Percentiles rank a stretch among this genome's conserved stretches.
Evolutionary conservation across 2,888 invertebrate species (phyloP).

Genomic region (Caenorhabditis becei): DNA sequence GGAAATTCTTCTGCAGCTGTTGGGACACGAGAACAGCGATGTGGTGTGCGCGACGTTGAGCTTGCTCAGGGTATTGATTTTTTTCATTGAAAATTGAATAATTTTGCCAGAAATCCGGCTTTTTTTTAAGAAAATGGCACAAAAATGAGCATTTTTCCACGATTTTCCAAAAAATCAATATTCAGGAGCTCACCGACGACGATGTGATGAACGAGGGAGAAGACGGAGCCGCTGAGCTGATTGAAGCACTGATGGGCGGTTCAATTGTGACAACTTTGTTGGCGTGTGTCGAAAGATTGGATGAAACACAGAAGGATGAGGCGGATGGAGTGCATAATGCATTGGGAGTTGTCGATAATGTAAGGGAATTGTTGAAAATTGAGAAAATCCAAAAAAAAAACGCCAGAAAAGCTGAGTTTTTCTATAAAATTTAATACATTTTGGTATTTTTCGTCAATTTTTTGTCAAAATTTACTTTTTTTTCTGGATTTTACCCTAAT

Average conservation of each 20-base stretch:
- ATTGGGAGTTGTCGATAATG: conserved; percentile 93
- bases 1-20: conserved; percentile 91
- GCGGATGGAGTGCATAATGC: conserved; percentile 95
- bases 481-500: not conserved
- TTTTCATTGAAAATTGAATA: not conserved
- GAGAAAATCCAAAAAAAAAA: not conserved
- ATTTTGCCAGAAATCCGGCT: not conserved
- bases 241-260: conserved; percentile 91
- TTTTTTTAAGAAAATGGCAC: not conserved
- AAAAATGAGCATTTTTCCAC: no score
- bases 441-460: no score
- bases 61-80: conserved; percentile 83
- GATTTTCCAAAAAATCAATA: conserved; percentile 1
- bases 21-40: conserved; percentile 97
- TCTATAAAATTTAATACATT: not conserved
- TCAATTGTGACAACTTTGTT: conserved; percentile 93
- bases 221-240: conserved; percentile 85
- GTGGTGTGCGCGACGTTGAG: conserved; percentile 89
- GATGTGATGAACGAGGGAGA: conserved; percentile 90
- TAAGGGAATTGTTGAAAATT: no score
- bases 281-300: conserved; percentile 86
- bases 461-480: no score
- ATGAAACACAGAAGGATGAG: conserved; percentile 89
- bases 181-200: conserved; percentile 93
- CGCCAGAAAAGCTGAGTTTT: not conserved